Evolutionary conservation across 2,113 vertebrate genomes (phyloP).

Genomic region (Nannospalax galili): DNA sequence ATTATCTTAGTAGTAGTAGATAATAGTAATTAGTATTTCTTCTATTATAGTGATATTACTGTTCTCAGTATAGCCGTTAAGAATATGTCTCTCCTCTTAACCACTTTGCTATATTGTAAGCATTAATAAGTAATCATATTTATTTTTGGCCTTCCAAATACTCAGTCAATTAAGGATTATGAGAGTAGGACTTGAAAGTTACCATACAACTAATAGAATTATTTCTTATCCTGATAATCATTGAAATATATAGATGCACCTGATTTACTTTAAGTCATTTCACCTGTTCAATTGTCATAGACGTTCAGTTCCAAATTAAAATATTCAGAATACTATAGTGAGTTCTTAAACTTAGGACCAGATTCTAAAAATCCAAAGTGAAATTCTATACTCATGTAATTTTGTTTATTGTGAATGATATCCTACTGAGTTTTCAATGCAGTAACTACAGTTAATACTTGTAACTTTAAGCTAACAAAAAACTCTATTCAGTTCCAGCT

Average conservation of each 20-base stretch:
- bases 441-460: neutral
- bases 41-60: neutral
- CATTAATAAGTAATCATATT: neutral
- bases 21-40: neutral
- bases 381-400: neutral
- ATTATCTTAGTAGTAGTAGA: neutral
- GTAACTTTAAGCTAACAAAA: neutral
- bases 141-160: neutral
- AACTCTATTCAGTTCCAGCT: too few relatives aligned
- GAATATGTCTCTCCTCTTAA: neutral
- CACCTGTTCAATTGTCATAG: neutral
- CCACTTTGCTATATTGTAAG: neutral
- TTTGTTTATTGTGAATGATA: neutral
- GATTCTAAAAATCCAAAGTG: neutral
- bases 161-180: constrained; percentile 8
- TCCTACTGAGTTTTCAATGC: neutral
- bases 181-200: neutral
- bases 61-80: neutral
- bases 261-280: neutral
- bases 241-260: neutral
- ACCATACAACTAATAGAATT: neutral
- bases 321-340: neutral
- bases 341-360: neutral
- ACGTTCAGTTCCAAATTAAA: neutral
- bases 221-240: neutral